phyloP scores from a whole-genome alignment of 2,797 vertebrate species.

The Pipistrellus nathusii region DNA sequence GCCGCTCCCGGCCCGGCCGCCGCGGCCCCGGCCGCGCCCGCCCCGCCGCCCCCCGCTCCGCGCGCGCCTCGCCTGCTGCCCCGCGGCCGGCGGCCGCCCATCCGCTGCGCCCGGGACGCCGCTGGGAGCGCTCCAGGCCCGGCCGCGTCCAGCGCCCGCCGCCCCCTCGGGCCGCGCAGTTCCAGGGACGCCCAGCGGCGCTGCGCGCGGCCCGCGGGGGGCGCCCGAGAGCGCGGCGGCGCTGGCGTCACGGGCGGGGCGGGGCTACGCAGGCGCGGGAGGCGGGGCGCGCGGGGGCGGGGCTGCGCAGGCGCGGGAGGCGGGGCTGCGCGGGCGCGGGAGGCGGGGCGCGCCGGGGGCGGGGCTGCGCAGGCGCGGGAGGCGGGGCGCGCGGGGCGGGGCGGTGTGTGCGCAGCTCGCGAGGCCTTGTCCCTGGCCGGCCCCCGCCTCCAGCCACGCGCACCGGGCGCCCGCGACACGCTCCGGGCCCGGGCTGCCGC shows the following conservation, averaged over 20 bases:
- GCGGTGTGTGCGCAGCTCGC: not conserved
- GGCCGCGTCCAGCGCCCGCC: slow-evolving; percentile 52
- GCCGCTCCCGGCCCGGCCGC: slow-evolving; percentile 65
- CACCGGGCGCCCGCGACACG: fast-evolving
- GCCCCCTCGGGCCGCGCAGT: slow-evolving; percentile 68
- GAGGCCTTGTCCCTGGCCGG: fast-evolving
- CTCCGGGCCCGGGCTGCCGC: not conserved
- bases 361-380: too few species aligned
- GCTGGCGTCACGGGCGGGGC: slow-evolving; percentile 58
- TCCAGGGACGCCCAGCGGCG: slow-evolving; percentile 38
- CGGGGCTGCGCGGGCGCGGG: too few species aligned
- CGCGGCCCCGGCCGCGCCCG: slow-evolving; percentile 41
- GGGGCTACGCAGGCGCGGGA: too few species aligned
- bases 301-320: too few species aligned
- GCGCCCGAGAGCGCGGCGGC: slow-evolving; percentile 49
- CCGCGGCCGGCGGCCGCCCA: slow-evolving; percentile 69
- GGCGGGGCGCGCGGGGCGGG: not conserved
- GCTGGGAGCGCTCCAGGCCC: slow-evolving; percentile 5
- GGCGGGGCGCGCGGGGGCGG: not conserved
- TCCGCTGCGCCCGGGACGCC: slow-evolving; percentile 27
- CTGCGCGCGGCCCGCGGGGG: slow-evolving; percentile 67
- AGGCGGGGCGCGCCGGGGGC: too few species aligned
- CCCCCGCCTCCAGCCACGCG: fast-evolving
- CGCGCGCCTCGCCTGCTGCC: slow-evolving; percentile 32
- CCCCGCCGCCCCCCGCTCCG: slow-evolving; percentile 30